Evolutionary conservation across 23 tunicate genomes (phyloP), one percentile per base, ranked within the genome.

Genomic region (Ascidia mentula): DNA sequence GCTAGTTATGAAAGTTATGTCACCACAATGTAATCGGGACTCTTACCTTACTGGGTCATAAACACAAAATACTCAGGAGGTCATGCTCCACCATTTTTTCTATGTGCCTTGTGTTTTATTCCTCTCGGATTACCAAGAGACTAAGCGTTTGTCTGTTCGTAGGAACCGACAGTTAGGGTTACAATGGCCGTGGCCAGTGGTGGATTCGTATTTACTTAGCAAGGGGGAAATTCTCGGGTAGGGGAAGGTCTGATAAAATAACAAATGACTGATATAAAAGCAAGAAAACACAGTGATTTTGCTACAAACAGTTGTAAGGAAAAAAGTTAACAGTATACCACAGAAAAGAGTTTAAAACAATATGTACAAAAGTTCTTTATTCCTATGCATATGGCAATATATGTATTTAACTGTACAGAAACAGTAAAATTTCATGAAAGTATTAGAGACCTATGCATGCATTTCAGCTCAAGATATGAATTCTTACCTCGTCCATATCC

Each of bases 191-290:
- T 28, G 22, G 65, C 65, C 65, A 53, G 65, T 53, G 22, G 24
- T 53, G 65, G 65, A 26, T 20, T 9, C 65, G n/a, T n/a, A 53
- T 53, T 53, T 53, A 53, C 12, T 53, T 53, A 53, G 7, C 65
- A 53, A 53, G 65, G 65, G 24, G 24, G 24, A 53, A 53, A 53
- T 53, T 53, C 65, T 53, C 28, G 65, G 24, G 65, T n/a, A 5
- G 65, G 65, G 65, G 65, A 53, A 20, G 65, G 22, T 53, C 65
- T 53, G 65, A 53, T 53, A 53, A 53, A 53, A 53, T 53, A 53
- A 53, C 22, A 3, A 53, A 28, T 28, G 65, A 26, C 24, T 53
- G 65, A 53, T 20, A 53, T 53, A 53, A 5, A 53, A 53, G 65
- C 65, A 53, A 53, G n/a, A n/a, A n/a, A n/a, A n/a, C n/a, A n/a